A percentile compares a stretch with the other conserved stretches of the same genome.
Evolutionary conservation across 2,797 vertebrate genomes (phyloP).

Genomic region (Staurois parvus): DNA sequence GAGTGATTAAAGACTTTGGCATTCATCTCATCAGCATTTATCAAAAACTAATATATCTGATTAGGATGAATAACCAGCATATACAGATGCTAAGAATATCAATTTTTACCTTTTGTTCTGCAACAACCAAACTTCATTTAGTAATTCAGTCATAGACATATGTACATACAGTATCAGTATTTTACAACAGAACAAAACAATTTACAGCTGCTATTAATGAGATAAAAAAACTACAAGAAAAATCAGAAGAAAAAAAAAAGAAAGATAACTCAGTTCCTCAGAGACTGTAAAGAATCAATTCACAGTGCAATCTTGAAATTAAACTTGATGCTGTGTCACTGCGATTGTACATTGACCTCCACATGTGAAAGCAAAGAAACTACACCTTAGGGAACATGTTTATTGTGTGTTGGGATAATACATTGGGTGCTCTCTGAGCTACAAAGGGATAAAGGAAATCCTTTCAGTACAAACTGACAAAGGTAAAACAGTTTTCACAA

Average conservation of each 20-base stretch:
- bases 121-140: background rate
- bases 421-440: constrained; percentile 90
- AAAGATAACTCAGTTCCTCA: background rate
- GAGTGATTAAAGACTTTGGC: no score
- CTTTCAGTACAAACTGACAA: constrained; percentile 93
- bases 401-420: constrained; percentile 91
- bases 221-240: background rate
- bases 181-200: background rate
- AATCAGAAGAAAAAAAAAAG: background rate
- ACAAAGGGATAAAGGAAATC: constrained; percentile 90
- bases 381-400: constrained; percentile 84
- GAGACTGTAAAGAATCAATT: background rate
- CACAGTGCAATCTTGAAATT: background rate
- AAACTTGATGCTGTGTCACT: background rate
- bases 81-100: background rate
- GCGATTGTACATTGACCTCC: constrained; percentile 56
- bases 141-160: background rate
- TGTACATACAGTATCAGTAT: background rate
- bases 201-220: background rate
- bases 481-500: constrained; percentile 92
- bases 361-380: constrained; percentile 81
- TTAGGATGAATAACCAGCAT: background rate
- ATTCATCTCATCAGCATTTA: no score
- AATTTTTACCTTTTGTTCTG: background rate
- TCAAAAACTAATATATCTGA: no score